These are phyloP conservation scores for Sinodicranocentrus sp. DNA, from an alignment of 2,888 invertebrate species.

Conservation along the genomic window DNA sequence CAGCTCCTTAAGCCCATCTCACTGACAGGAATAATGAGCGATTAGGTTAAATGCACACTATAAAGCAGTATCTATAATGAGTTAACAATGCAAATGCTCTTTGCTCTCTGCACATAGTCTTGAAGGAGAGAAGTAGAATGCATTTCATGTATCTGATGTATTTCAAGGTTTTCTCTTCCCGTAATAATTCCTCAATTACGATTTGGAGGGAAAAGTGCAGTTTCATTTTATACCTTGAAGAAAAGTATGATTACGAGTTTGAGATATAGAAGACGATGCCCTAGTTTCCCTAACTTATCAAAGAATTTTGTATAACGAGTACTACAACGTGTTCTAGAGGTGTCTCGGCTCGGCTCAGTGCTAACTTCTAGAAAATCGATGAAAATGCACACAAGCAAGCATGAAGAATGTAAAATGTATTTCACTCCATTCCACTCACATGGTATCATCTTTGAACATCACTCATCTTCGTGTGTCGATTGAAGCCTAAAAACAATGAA, in stretches of 20 bases:
- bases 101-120: too few relatives aligned
- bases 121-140: neutral
- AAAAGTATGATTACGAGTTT: conserved; percentile 38
- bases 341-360: too few relatives aligned
- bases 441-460: neutral
- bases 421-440: neutral
- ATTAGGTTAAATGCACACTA: neutral
- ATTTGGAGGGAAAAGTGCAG: conserved; percentile 40
- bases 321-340: too few relatives aligned
- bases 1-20: neutral
- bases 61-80: too few relatives aligned
- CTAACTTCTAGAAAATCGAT: too few relatives aligned
- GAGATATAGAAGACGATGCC: conserved; percentile 47
- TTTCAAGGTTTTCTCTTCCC: conserved; percentile 59
- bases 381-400: too few relatives aligned
- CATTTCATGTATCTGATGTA: conserved; percentile 2
- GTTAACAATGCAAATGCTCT: too few relatives aligned
- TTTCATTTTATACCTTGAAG: conserved; percentile 41
- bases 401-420: neutral
- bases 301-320: too few relatives aligned
- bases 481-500: too few relatives aligned
- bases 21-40: conserved; percentile 4
- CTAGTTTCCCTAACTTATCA: conserved; percentile 51
- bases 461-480: neutral
- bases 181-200: conserved; percentile 29